Conservation (phyloP, 2,797 vertebrate species). For the Anguilla megastoma region DNA sequence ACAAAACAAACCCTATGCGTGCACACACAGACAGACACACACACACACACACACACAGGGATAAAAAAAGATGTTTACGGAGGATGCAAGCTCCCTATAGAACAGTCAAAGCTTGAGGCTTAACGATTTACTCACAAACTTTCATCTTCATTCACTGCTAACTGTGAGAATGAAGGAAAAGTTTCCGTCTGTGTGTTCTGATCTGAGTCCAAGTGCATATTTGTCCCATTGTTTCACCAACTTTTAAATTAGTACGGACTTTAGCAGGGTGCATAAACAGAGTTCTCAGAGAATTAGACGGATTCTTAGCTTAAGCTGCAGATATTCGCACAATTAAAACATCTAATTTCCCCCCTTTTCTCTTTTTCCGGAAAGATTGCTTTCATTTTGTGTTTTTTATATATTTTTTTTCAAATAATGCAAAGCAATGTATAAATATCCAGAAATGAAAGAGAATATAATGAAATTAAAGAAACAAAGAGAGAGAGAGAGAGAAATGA, state of each 20-base stretch:
- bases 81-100: conserved; percentile 72
- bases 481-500: conserved; percentile 57
- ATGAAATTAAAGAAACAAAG: conserved; percentile 75
- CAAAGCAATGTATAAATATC: conserved; percentile 74
- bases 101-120: conserved; percentile 70
- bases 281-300: conserved; percentile 62
- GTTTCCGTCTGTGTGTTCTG: conserved; percentile 70
- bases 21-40: conserved; percentile 57
- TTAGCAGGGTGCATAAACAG: conserved; percentile 62
- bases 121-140: conserved; percentile 72
- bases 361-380: conserved; percentile 68
- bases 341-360: conserved; percentile 55
- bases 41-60: conserved; percentile 47
- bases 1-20: conserved; percentile 48
- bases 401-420: conserved; percentile 61
- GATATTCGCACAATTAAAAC: conserved; percentile 75
- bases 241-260: conserved; percentile 50
- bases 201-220: conserved; percentile 72
- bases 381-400: conserved; percentile 62
- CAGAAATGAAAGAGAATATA: conserved; percentile 71
- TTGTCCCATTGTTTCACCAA: conserved; percentile 45
- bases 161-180: conserved; percentile 69
- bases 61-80: conserved; percentile 62
- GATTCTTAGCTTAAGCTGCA: conserved; percentile 61
- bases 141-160: conserved; percentile 74